These are phyloP conservation scores for Neosilurus mollespiculum DNA, from an alignment of 2,797 vertebrate genomes.

Conservation along the genomic window DNA sequence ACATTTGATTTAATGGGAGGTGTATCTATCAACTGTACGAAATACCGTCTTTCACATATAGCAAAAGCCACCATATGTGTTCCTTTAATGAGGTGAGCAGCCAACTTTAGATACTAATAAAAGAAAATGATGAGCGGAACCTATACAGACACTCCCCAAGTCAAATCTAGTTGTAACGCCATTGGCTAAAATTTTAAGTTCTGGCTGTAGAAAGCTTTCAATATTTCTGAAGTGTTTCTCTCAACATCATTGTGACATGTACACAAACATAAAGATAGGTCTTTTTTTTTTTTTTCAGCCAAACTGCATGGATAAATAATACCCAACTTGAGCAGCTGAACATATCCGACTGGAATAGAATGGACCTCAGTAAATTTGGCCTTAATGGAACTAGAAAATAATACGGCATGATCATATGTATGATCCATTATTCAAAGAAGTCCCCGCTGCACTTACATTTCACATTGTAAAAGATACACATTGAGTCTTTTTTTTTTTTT, in stretches of 20 bases:
- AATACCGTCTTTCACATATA: neutral
- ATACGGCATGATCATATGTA: neutral
- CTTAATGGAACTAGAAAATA: conserved; percentile 33
- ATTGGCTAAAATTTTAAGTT: conserved; percentile 57
- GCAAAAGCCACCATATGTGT: conserved; percentile 65
- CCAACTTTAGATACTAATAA: conserved; percentile 60
- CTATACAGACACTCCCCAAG: conserved; percentile 62
- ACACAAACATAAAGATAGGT: conserved; percentile 14
- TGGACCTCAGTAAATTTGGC: conserved; percentile 15
- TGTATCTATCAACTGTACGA: neutral
- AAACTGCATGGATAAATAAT: conserved; percentile 20
- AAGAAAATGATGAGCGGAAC: conserved; percentile 56
- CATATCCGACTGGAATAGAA: conserved; percentile 15
- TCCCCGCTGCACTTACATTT: conserved; percentile 16
- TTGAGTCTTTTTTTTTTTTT: conserved; percentile 29
- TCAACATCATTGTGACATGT: neutral
- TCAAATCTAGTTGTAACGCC: conserved; percentile 74
- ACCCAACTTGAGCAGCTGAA: conserved; percentile 9
- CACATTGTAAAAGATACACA: conserved; percentile 31
- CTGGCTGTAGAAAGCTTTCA: neutral
- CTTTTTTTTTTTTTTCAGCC: conserved; percentile 3
- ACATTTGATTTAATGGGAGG: neutral
- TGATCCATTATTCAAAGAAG: conserved; percentile 41
- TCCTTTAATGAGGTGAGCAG: conserved; percentile 64
- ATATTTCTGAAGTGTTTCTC: neutral